Evolutionary conservation across 1,140 invertebrate genomes (phyloP), one percentile per base, ranked within the genome.

Genomic region (Drosophila obscura): DNA sequence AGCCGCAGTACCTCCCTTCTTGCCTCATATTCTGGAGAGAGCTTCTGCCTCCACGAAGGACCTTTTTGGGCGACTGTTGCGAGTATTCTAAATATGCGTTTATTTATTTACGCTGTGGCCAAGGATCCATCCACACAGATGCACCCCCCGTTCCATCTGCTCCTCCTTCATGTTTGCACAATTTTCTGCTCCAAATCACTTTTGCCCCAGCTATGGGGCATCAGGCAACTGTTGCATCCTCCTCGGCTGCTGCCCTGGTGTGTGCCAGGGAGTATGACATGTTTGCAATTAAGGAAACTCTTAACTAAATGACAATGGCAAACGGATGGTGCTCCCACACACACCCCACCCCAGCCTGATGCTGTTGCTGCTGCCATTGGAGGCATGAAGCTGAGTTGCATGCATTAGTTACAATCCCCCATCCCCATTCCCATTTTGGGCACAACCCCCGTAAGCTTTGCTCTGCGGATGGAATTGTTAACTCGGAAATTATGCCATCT

Each of bases 281-380:
- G 63, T 75, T 77, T 77, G 73, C 73, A 76, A 76, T 76, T 76
- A 76, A 76, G 73, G 73, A 76, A 76, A 76, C 73, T 75, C 73
- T 76, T 76, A 76, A 76, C 73, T 76, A 76, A 76, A 76, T 69
- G 73, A 76, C 73, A 76, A 75, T 76, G 73, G 58, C 73, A 71
- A 77, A 58, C 78, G 62, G 72, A 76, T 76, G 73, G 24, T 59
- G 55, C 35, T 43, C 31, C 24, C 52, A 69, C 60, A 79, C 50
- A 56, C 51, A 51, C 51, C 50, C 61, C 31, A n/a, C 35, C 31
- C 31, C 39, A 15, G 8, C 66, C 50, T 31, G 16, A 35, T 49
- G 31, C 61, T 46, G 31, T 9, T 56, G 67, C 16, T 45, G 53
- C 48, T 48, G 44, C 22, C 45, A 8, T 31, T 31, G 28, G 28